Conservation (phyloP, 1,140 invertebrate genomes). For the Berghia stephanieae region DNA sequence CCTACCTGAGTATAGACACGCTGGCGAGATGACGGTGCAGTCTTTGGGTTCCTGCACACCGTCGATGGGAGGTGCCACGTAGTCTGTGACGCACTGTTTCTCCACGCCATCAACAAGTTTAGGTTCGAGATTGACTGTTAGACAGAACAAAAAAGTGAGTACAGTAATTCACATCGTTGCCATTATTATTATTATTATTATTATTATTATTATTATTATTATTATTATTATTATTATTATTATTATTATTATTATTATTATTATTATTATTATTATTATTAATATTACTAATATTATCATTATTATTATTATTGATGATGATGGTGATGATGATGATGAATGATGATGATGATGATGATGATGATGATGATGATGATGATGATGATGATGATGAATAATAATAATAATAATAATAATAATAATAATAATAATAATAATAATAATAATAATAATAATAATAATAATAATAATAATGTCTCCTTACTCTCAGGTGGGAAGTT, state of each 20-base stretch:
- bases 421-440: background rate
- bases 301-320: no score
- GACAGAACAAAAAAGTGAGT: background rate
- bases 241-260: no score
- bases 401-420: background rate
- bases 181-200: no score
- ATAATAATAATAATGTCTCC: background rate
- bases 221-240: no score
- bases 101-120: slow-evolving; percentile 14
- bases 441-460: background rate
- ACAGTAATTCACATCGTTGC: no score
- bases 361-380: background rate
- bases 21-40: slow-evolving; percentile 28
- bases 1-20: slow-evolving; percentile 21
- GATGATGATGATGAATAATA: no score
- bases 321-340: slow-evolving; percentile 2
- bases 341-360: no score
- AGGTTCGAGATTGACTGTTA: slow-evolving; percentile 30
- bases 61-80: background rate
- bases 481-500: slow-evolving; percentile 32
- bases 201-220: no score
- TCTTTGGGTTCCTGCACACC: slow-evolving; percentile 5
- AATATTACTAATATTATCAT: no score
- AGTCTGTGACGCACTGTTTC: slow-evolving; percentile 35
- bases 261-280: no score